Evolutionary conservation across 1,140 invertebrate genomes (phyloP).

Genomic region (Andrena cerasifolii): DNA sequence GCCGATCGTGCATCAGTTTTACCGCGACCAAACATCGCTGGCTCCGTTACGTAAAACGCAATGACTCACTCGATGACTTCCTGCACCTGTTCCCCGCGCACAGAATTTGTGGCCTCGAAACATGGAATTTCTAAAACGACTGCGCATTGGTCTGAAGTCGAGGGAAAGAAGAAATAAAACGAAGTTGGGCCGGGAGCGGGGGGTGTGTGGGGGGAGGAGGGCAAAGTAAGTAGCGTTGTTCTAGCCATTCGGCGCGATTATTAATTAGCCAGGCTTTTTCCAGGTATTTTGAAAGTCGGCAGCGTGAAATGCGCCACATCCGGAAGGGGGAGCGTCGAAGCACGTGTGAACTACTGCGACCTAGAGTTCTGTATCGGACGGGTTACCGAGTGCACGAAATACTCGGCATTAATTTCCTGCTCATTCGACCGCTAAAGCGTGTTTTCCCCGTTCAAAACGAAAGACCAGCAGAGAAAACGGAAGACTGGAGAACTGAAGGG

Average conservation of each 20-base stretch:
- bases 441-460: too few relatives aligned
- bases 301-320: conserved; percentile 66
- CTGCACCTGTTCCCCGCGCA: conserved; percentile 50
- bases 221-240: conserved; percentile 60
- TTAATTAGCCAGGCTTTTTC: conserved; percentile 65
- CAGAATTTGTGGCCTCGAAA: conserved; percentile 20
- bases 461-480: too few relatives aligned
- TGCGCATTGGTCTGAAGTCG: not conserved
- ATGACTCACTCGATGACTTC: conserved; percentile 47
- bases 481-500: too few relatives aligned
- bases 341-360: conserved; percentile 4
- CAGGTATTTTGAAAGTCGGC: conserved; percentile 58
- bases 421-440: too few relatives aligned
- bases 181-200: too few relatives aligned
- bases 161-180: conserved; percentile 4
- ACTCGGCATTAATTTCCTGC: too few relatives aligned
- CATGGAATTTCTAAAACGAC: conserved; percentile 22
- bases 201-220: too few relatives aligned
- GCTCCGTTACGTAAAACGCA: not conserved
- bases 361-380: conserved; percentile 9
- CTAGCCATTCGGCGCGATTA: conserved; percentile 62
- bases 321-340: conserved; percentile 48
- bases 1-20: not conserved
- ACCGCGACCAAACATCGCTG: not conserved
- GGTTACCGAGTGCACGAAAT: too few relatives aligned